These are phyloP conservation scores for Hesperia comma DNA, from an alignment of 2,888 invertebrate genomes.

Conservation along the genomic window DNA sequence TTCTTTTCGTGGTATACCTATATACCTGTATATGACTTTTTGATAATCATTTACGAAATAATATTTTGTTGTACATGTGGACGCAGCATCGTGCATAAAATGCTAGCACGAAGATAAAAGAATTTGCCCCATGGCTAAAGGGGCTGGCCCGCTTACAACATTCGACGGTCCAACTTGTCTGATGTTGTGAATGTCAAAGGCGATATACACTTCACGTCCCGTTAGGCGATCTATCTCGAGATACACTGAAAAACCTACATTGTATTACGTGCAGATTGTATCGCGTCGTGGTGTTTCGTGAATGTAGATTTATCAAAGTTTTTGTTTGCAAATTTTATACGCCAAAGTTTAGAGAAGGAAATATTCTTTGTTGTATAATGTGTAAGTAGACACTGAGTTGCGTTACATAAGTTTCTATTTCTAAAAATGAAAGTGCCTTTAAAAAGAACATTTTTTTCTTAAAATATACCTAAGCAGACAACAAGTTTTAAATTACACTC, in stretches of 20 bases:
- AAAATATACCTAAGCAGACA: too few relatives aligned
- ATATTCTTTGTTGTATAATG: background rate
- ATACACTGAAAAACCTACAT: slow-evolving; percentile 36
- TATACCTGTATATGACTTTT: too few relatives aligned
- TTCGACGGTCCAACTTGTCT: slow-evolving; percentile 28
- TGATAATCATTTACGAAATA: background rate
- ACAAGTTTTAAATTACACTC: too few relatives aligned
- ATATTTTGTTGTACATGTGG: background rate
- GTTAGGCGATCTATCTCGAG: slow-evolving; percentile 34
- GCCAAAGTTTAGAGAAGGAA: slow-evolving; percentile 6
- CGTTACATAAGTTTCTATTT: background rate
- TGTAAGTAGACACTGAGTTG: background rate
- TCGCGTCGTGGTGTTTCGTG: slow-evolving; percentile 28
- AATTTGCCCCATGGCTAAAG: background rate
- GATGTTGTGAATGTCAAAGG: slow-evolving; percentile 37
- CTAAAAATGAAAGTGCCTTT: background rate
- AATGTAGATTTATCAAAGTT: slow-evolving; percentile 23
- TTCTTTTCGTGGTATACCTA: too few relatives aligned
- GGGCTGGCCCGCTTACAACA: slow-evolving; percentile 28
- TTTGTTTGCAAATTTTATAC: slow-evolving; percentile 25
- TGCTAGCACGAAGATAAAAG: background rate
- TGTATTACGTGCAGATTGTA: slow-evolving; percentile 36
- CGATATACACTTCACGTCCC: slow-evolving; percentile 36
- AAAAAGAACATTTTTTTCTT: background rate
- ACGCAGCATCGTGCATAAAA: background rate